Evolutionary conservation across 2,888 invertebrate species (phyloP).

Genomic region (Trimorus sp.): DNA sequence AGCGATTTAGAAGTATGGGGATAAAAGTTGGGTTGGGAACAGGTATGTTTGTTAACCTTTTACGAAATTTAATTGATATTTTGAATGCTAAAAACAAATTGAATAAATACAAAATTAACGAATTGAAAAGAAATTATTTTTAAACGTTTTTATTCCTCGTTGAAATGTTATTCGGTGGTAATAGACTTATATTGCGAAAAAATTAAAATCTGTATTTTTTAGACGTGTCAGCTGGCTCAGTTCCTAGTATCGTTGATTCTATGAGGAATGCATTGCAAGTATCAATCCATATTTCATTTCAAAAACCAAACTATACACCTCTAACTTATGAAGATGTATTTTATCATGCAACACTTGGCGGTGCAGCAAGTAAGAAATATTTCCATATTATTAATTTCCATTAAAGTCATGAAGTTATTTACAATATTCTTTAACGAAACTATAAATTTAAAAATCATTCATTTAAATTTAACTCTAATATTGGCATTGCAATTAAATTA

Average conservation of each 20-base stretch:
- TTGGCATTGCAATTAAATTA: no score
- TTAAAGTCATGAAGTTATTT: no score
- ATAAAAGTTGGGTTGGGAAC: constrained; percentile 93
- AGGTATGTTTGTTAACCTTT: constrained; percentile 82
- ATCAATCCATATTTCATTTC: constrained; percentile 86
- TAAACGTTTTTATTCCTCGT: no score
- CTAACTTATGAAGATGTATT: constrained; percentile 90
- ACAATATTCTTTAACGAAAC: no score
- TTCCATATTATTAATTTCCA: constrained; percentile 2
- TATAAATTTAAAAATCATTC: no score
- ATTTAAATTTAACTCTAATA: no score
- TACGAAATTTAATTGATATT: no score
- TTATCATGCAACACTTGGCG: constrained; percentile 93
- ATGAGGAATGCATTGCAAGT: constrained; percentile 89
- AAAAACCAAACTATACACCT: constrained; percentile 82
- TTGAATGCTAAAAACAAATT: no score
- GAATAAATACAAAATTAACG: not conserved
- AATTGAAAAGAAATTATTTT: not conserved
- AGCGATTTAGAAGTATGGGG: constrained; percentile 84
- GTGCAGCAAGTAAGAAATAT: constrained; percentile 83
- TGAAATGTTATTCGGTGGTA: no score
- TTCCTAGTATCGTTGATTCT: constrained; percentile 88
- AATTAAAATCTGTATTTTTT: no score
- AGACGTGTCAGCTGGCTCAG: constrained; percentile 94
- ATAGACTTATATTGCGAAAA: no score